A percentile compares a stretch with the other conserved stretches of the same genome.
Evolutionary conservation across 2,888 invertebrate genomes (phyloP).

Genomic region (Byasa hedistus): DNA sequence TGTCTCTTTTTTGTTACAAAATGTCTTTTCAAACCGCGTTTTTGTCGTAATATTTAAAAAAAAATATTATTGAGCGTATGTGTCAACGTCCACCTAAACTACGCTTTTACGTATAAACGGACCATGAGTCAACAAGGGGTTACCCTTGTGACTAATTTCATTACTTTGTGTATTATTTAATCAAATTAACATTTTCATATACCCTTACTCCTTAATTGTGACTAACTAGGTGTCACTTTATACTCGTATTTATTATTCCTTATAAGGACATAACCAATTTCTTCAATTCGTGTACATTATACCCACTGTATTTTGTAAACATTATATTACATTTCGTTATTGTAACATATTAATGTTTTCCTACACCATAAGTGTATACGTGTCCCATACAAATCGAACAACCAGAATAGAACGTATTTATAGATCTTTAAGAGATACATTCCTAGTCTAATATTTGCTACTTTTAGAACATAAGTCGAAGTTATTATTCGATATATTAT

Average conservation of each 20-base stretch:
- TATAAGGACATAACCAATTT: background rate
- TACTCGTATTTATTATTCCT: background rate
- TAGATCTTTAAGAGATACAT: no score
- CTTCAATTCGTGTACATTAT: background rate
- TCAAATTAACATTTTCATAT: conserved; percentile 9
- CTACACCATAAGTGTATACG: no score
- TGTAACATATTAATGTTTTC: background rate
- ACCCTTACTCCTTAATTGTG: conserved; percentile 5
- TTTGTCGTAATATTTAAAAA: no score
- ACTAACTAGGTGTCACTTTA: background rate
- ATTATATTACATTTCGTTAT: background rate
- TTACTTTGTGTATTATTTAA: conserved; percentile 20
- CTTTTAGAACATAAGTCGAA: no score
- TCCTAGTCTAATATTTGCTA: no score
- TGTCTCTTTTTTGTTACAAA: no score
- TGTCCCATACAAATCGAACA: background rate
- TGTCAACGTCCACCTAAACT: background rate
- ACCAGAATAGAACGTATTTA: no score
- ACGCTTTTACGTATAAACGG: conserved; percentile 1
- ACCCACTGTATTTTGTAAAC: background rate
- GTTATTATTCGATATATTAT: no score
- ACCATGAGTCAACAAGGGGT: conserved; percentile 19
- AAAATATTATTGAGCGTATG: background rate
- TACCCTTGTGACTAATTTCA: conserved; percentile 22
- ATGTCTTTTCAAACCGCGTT: no score